Evolutionary conservation across 2,113 vertebrate species (phyloP).

Genomic region (Colistium nudipinnis): DNA sequence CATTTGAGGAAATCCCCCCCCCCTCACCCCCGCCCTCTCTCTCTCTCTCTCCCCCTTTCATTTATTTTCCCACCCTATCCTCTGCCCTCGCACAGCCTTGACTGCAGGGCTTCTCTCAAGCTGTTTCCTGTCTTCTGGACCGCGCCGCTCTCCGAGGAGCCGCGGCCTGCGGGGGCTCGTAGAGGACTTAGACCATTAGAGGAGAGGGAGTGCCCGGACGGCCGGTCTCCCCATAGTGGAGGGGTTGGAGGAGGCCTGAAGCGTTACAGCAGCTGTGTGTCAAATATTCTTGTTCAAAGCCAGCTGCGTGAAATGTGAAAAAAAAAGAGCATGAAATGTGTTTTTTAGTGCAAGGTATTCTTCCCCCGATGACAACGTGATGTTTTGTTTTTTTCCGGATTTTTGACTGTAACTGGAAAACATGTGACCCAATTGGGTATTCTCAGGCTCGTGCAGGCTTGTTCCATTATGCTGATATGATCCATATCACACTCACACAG

Average conservation of each 20-base stretch:
- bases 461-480: background rate
- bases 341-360: background rate
- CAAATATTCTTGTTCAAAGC: conserved; percentile 7
- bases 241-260: conserved; percentile 15
- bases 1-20: conserved; percentile 79
- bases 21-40: conserved; percentile 31
- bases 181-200: conserved; percentile 43
- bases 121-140: conserved; percentile 86
- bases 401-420: conserved; percentile 16
- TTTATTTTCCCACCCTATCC: conserved; percentile 73
- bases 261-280: conserved; percentile 24
- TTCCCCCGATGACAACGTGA: background rate
- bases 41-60: conserved; percentile 74
- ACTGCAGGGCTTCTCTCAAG: conserved; percentile 80
- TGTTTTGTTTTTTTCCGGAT: background rate
- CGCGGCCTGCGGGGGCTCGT: conserved; percentile 61
- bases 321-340: conserved; percentile 5
- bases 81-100: conserved; percentile 78
- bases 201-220: conserved; percentile 35
- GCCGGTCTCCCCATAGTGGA: conserved; percentile 18
- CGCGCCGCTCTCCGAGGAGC: conserved; percentile 73
- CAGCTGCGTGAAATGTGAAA: conserved; percentile 1
- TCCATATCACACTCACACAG: conserved; percentile 3
- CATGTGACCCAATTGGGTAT: background rate
- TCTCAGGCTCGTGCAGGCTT: background rate